phyloP scores from a whole-genome alignment of 2,113 vertebrate species.

The Harpagus bidentatus region DNA sequence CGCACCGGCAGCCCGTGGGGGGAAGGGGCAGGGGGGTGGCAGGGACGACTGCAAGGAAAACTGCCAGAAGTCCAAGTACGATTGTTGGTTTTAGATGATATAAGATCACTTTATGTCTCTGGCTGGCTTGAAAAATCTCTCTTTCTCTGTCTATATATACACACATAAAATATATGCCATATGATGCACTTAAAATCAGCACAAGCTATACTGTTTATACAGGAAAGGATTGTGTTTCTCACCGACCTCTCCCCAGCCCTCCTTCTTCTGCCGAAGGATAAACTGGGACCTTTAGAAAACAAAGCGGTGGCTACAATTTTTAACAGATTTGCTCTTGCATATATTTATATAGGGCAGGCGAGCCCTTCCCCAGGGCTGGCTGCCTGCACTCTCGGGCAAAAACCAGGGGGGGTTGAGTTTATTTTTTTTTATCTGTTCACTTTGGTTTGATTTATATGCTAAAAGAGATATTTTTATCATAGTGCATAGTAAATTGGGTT shows the following conservation, averaged over 20 bases:
- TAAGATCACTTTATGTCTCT: constrained; percentile 59
- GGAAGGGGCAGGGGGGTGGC: not conserved
- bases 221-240: constrained; percentile 49
- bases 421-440: constrained; percentile 32
- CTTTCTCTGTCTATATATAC: not conserved
- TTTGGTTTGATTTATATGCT: constrained; percentile 47
- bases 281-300: constrained; percentile 42
- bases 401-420: not conserved
- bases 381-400: not conserved
- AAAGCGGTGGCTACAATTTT: not conserved
- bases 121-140: constrained; percentile 53
- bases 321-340: constrained; percentile 5
- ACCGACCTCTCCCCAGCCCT: constrained; percentile 6
- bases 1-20: not conserved
- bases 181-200: not conserved
- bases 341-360: not conserved
- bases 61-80: constrained; percentile 53
- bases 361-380: not conserved
- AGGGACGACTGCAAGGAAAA: not conserved
- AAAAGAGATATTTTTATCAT: constrained; percentile 55
- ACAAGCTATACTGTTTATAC: not conserved
- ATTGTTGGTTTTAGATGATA: constrained; percentile 72
- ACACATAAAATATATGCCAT: constrained; percentile 46
- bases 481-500: constrained; percentile 39
- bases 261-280: constrained; percentile 39